phyloP scores from a whole-genome alignment of 1,140 invertebrate species.

The Aricia agestis region DNA sequence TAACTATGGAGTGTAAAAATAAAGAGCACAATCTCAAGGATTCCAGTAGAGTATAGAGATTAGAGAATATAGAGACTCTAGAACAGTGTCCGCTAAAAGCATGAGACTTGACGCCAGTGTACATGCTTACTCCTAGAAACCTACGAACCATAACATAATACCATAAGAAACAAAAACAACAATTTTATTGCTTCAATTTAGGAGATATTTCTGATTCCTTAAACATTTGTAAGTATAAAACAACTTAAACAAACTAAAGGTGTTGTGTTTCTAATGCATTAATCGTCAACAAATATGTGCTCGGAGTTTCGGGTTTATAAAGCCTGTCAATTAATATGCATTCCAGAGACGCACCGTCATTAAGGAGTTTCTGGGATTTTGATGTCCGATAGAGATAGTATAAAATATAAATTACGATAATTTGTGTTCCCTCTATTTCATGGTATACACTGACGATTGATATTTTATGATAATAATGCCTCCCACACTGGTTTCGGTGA shows the following conservation, averaged over 20 bases:
- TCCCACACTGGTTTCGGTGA: no score
- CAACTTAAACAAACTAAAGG: not conserved
- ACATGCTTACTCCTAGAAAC: no score
- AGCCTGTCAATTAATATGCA: slow-evolving; percentile 2
- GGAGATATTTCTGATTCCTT: not conserved
- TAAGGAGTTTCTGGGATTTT: slow-evolving; percentile 1
- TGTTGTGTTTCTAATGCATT: slow-evolving; percentile 15
- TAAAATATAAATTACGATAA: slow-evolving; percentile 12
- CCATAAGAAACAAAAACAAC: no score
- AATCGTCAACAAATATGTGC: slow-evolving; percentile 16
- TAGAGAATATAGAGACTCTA: no score
- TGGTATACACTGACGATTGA: not conserved
- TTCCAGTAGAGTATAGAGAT: no score
- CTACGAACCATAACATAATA: no score
- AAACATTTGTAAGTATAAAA: not conserved
- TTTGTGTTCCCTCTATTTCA: not conserved
- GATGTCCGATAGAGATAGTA: slow-evolving; percentile 1
- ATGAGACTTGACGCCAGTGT: no score
- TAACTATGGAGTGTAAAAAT: no score
- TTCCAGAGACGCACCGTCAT: slow-evolving; percentile 3
- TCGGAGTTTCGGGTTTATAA: not conserved
- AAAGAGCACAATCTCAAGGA: no score
- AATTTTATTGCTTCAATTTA: no score
- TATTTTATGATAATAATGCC: no score
- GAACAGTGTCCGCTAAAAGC: no score